These are phyloP conservation scores for Autographa gamma DNA, from an alignment of 2,888 invertebrate genomes.

Conservation along the genomic window DNA sequence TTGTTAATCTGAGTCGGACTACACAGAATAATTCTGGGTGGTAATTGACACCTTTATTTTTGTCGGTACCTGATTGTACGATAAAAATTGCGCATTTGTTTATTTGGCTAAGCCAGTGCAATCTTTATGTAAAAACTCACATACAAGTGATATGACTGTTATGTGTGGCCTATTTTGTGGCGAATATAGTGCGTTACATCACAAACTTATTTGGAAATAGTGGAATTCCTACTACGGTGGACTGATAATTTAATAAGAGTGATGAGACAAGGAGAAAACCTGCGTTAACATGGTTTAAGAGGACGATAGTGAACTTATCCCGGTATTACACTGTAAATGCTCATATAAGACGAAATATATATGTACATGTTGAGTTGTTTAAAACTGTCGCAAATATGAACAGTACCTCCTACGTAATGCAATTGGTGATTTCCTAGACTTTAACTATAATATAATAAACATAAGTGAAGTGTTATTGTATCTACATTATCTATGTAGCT, in stretches of 20 bases:
- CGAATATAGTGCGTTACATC: background rate
- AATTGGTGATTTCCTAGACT: background rate
- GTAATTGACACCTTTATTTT: constrained; percentile 39
- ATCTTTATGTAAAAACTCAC: background rate
- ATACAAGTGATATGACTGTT: constrained; percentile 1
- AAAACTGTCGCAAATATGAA: constrained; percentile 18
- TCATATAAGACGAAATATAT: constrained; percentile 7
- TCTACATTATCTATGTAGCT: no score
- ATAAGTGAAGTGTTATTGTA: background rate
- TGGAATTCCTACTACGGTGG: constrained; percentile 10
- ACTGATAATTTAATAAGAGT: constrained; percentile 45
- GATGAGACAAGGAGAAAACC: constrained; percentile 25
- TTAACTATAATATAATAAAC: background rate
- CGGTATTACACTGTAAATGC: constrained; percentile 30
- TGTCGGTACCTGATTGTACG: constrained; percentile 46
- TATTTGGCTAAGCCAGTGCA: background rate
- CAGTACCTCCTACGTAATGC: background rate
- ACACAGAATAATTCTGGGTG: background rate
- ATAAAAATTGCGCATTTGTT: background rate
- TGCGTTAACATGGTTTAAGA: constrained; percentile 3
- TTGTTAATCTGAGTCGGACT: background rate
- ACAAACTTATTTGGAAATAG: background rate
- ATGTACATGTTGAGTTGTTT: constrained; percentile 48
- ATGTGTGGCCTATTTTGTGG: constrained; percentile 1
- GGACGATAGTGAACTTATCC: constrained; percentile 28